Conservation (phyloP, 2,797 vertebrate species). For the Stomatorhinus walkeri region DNA sequence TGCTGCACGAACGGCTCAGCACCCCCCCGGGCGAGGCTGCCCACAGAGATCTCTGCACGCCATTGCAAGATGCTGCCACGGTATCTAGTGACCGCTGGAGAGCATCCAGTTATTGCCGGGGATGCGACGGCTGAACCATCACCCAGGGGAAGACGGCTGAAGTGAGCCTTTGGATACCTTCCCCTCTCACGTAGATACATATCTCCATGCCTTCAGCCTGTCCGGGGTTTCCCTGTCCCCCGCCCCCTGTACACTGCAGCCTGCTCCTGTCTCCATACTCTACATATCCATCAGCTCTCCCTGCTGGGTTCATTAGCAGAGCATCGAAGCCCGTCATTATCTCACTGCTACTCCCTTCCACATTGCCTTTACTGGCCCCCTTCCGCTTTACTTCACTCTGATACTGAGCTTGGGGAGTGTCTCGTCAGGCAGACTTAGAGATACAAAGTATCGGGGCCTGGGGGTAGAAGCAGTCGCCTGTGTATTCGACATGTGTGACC, state of each 20-base stretch:
- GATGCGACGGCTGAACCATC: neutral
- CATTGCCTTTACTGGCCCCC: neutral
- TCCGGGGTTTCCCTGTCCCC: neutral
- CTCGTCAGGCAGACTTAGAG: neutral
- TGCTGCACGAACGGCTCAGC: neutral
- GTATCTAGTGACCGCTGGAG: neutral
- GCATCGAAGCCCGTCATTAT: neutral
- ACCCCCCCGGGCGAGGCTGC: neutral
- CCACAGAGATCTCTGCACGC: neutral
- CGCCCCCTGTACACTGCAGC: neutral
- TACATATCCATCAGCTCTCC: constrained; percentile 13
- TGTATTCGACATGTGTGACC: neutral
- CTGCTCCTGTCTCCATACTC: neutral
- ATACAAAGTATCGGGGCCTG: neutral
- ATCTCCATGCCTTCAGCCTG: neutral
- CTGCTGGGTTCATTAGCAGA: constrained; percentile 2
- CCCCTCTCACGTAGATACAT: neutral
- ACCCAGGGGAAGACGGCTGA: neutral
- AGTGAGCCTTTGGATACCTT: neutral
- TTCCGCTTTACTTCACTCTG: constrained; percentile 3
- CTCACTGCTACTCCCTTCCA: neutral
- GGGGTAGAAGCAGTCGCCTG: neutral
- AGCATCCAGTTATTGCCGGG: neutral
- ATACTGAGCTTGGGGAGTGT: neutral
- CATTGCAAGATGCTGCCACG: neutral